Conservation (phyloP, 1,140 invertebrate genomes). For the Elymnias hypermnestra region DNA sequence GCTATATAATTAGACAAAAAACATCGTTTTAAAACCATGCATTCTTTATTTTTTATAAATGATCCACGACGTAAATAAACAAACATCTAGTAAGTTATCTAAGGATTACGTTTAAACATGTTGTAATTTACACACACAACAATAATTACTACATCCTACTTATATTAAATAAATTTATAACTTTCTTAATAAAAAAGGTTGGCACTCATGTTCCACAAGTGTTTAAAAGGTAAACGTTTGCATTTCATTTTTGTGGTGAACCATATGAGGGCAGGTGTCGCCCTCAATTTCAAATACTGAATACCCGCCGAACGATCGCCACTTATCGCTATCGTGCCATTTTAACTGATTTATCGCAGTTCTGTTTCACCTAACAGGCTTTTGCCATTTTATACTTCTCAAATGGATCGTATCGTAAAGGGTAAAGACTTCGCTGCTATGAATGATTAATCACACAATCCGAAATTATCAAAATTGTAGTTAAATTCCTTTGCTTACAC, state of each 20-base stretch:
- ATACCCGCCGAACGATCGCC: constrained; percentile 22
- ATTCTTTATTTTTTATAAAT: no score
- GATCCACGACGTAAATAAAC: no score
- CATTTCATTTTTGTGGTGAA: constrained; percentile 4
- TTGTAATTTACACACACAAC: no score
- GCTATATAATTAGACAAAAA: no score
- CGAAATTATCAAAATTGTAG: no score
- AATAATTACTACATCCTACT: no score
- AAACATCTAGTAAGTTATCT: no score
- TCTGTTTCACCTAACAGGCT: constrained; percentile 34
- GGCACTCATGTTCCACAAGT: no score
- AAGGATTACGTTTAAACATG: no score
- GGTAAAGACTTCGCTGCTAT: not conserved
- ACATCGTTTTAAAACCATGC: no score
- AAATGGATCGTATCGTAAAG: constrained; percentile 1
- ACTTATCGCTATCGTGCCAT: constrained; percentile 43
- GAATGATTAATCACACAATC: no score
- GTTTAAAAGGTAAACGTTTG: not conserved
- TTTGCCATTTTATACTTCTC: constrained; percentile 17
- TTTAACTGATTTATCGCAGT: constrained; percentile 41
- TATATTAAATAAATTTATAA: not conserved
- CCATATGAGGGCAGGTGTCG: constrained; percentile 9
- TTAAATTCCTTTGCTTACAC: no score
- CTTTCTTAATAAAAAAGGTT: not conserved
- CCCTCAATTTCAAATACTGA: constrained; percentile 13